phyloP scores from a whole-genome alignment of 2,888 invertebrate species.

The Nowickia ferox region DNA sequence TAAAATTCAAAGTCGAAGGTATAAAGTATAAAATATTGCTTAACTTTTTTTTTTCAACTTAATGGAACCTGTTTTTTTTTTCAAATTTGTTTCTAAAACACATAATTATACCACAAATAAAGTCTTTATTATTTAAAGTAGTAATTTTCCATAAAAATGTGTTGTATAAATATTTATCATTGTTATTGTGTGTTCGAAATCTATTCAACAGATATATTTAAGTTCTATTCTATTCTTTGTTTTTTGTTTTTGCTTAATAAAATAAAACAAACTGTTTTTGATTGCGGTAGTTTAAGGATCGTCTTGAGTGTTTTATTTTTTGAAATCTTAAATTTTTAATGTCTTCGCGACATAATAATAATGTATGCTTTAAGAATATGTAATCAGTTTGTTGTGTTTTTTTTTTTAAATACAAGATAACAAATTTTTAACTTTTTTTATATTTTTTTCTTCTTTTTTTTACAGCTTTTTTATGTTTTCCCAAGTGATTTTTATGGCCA shows the following conservation, averaged over 20 bases:
- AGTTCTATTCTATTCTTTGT: neutral
- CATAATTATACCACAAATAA: neutral
- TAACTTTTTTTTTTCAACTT: neutral
- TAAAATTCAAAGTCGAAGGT: neutral
- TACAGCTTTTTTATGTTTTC: constrained; percentile 39
- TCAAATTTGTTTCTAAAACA: neutral
- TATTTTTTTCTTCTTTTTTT: constrained; percentile 32
- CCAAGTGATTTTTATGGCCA: neutral
- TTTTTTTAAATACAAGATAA: constrained; percentile 14
- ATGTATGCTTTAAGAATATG: constrained; percentile 54
- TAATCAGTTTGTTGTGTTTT: constrained; percentile 55
- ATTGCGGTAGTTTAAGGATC: neutral
- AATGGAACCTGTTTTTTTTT: neutral
- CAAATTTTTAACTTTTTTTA: constrained; percentile 17
- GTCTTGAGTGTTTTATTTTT: neutral
- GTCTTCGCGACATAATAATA: constrained; percentile 9
- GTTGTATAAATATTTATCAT: neutral
- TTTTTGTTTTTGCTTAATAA: neutral
- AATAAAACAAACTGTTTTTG: neutral
- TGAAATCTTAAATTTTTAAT: constrained; percentile 16
- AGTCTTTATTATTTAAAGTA: neutral
- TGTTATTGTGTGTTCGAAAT: neutral
- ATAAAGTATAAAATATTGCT: neutral
- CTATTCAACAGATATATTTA: neutral
- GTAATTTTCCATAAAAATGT: neutral